phyloP scores from a whole-genome alignment of 2,113 vertebrate genomes.

The Opisthocomus hoazin region DNA sequence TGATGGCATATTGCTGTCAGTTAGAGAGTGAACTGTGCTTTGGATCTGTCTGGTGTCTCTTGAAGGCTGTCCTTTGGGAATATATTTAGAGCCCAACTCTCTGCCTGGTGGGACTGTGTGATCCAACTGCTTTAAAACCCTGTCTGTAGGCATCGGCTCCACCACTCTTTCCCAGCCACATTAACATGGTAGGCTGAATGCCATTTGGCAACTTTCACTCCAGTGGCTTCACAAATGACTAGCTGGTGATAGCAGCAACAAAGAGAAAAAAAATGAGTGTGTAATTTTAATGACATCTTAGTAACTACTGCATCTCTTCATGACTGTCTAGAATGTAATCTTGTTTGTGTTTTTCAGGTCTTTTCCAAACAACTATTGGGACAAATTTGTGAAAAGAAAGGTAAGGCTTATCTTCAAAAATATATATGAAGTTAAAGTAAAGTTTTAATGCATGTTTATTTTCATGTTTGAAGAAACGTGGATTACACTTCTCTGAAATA shows the following conservation, averaged over 20 bases:
- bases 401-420: slow-evolving; percentile 38
- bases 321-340: background rate
- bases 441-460: background rate
- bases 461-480: background rate
- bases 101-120: background rate
- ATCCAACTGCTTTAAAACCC: background rate
- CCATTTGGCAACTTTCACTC: background rate
- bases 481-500: background rate
- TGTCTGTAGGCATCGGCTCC: background rate
- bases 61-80: background rate
- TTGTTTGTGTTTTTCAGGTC: slow-evolving; percentile 76
- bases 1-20: background rate
- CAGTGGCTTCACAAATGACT: background rate
- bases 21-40: background rate
- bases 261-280: background rate
- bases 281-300: background rate
- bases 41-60: background rate
- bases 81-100: background rate
- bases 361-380: slow-evolving; percentile 98
- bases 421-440: background rate
- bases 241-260: background rate
- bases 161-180: background rate
- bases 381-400: slow-evolving; percentile 95
- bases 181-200: background rate
- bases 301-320: background rate